Conservation (phyloP, 2,113 vertebrate species). For the Sinocyclocheilus anophthalmus region DNA sequence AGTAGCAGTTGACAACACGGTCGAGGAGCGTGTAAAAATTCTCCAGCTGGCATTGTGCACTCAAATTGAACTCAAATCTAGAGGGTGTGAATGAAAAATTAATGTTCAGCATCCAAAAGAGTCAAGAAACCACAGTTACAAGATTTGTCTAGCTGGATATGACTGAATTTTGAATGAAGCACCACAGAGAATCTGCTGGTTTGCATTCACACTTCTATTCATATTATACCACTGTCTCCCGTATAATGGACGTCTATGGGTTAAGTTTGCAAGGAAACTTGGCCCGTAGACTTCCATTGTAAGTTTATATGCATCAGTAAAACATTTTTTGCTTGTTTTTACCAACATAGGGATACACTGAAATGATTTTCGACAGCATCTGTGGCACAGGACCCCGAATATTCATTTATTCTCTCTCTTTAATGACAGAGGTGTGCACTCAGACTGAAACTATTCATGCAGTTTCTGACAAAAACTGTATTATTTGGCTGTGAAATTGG, state of each 20-base stretch:
- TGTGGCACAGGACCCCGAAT: neutral
- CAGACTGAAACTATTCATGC: no score
- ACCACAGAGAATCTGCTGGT: neutral
- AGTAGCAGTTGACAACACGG: slow-evolving; percentile 47
- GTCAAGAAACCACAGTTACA: slow-evolving; percentile 13
- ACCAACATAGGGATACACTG: neutral
- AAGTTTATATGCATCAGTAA: neutral
- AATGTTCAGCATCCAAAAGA: slow-evolving; percentile 37
- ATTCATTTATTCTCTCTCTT: neutral
- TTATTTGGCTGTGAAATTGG: slow-evolving; percentile 57
- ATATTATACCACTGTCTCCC: neutral
- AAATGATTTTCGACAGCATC: neutral
- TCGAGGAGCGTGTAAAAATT: slow-evolving; percentile 48
- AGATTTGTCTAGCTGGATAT: slow-evolving; percentile 12
- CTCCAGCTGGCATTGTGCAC: slow-evolving; percentile 44
- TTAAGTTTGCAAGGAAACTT: neutral
- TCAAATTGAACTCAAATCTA: slow-evolving; percentile 52
- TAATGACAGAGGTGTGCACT: no score
- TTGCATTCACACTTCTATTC: neutral
- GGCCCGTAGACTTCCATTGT: neutral
- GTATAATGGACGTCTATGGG: neutral
- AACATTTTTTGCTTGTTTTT: neutral
- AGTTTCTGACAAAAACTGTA: neutral
- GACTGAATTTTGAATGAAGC: slow-evolving; percentile 11
- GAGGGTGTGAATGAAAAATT: slow-evolving; percentile 55